Evolutionary conservation across 2,113 vertebrate genomes (phyloP).

Genomic region (Pedionomus torquatus): DNA sequence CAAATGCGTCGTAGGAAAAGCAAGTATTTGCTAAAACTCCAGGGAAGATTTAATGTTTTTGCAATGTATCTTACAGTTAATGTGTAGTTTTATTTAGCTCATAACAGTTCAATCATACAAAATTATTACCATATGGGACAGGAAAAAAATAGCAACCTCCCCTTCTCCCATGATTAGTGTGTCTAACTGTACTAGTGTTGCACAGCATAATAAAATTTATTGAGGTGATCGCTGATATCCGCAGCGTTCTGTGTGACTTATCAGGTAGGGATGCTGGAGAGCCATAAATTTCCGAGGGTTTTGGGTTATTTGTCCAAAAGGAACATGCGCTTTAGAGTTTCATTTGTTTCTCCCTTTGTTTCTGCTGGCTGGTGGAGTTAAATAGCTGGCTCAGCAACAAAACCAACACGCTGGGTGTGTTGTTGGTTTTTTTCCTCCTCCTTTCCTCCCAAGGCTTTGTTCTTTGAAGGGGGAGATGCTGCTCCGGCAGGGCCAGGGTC

Average conservation of each 20-base stretch:
- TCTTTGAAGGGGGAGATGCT: slow-evolving; percentile 41
- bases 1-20: slow-evolving; percentile 49
- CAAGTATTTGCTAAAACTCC: slow-evolving; percentile 42
- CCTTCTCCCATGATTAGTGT: slow-evolving; percentile 6
- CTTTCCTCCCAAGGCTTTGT: background rate
- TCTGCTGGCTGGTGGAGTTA: slow-evolving; percentile 35
- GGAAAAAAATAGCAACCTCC: slow-evolving; percentile 38
- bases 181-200: background rate
- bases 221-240: background rate
- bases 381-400: slow-evolving; percentile 57
- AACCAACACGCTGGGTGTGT: background rate
- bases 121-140: slow-evolving; percentile 61
- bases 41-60: slow-evolving; percentile 54
- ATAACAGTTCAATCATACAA: slow-evolving; percentile 47
- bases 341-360: slow-evolving; percentile 55
- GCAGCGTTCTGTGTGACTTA: background rate
- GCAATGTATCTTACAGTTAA: slow-evolving; percentile 56
- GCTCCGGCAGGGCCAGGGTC: background rate
- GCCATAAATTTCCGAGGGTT: slow-evolving; percentile 18
- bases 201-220: slow-evolving; percentile 22
- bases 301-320: slow-evolving; percentile 17
- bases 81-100: slow-evolving; percentile 52
- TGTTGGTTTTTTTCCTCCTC: background rate
- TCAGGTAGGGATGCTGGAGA: background rate
- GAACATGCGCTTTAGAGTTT: background rate